Evolutionary conservation across 2,797 vertebrate genomes (phyloP), one percentile per base, ranked within the genome.

Genomic region (Pelochelys cantorii): DNA sequence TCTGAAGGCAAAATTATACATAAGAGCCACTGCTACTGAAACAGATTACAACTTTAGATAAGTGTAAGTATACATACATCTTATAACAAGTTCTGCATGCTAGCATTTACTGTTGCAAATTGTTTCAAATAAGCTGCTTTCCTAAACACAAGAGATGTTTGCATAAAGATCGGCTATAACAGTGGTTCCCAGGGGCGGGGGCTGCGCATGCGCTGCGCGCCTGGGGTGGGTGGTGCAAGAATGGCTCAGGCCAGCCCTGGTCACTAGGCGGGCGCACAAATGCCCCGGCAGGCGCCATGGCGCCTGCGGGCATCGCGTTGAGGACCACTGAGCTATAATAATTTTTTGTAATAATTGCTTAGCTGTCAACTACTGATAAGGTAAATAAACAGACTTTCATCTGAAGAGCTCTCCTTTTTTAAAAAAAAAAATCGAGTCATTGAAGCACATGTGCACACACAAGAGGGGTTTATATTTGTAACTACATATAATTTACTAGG

Each of bases 21-120:
- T 34, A 37, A 29, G 5, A 48, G 62, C 57, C 75, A 48, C 82
- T 59, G 83, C 0, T 8, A 34, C 6, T 27, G 65, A 85, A 22
- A 11, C 2, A 52, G 42, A 48, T 48, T 48, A 48, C 42, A 48
- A 48, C 42, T 48, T 48, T 48, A 48, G 42, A 48, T 48, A 48
- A 48, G 42, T 8, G 42, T 34, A 68, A 68, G n/a, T 37, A 18
- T 71, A 59, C n/a, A 81, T 2, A 0, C 0, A 0, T 11, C 22
- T 37, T n/a, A 0, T 1, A 37, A 42, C 3, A 13, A 88, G 12
- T 54, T 29, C 14, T 5, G 37, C 3, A 0, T n/a, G 56, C 85
- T 87, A 42, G 1, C 15, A 5, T 17, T 82, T 25, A 37, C 0
- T 2, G 34, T 31, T 4, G 12, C 20, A 20, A 56, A 4, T 42